Conservation (phyloP, 2,113 vertebrate genomes). For the Scopus umbretta region DNA sequence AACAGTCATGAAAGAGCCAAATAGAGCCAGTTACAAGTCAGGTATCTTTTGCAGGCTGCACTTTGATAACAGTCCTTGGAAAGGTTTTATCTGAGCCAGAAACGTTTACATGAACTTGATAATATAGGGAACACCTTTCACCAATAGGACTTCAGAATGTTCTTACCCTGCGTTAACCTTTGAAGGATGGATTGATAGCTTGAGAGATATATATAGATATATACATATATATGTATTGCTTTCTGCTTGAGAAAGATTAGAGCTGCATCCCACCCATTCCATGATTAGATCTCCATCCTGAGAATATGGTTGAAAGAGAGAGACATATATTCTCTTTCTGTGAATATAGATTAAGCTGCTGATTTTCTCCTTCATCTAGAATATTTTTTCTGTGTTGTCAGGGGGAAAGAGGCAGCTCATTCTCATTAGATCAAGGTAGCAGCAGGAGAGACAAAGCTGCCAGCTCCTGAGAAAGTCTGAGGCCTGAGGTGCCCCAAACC, state of each 20-base stretch:
- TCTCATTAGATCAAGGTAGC: background rate
- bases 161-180: background rate
- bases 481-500: background rate
- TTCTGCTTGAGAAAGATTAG: background rate
- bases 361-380: background rate
- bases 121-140: background rate
- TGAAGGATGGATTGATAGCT: background rate
- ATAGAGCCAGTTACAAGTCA: background rate
- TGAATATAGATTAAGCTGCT: conserved; percentile 10
- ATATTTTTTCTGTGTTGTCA: background rate
- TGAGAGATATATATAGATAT: background rate
- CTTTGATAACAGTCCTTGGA: background rate
- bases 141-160: background rate
- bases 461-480: background rate
- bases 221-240: background rate
- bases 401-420: background rate
- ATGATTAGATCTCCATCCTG: background rate
- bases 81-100: background rate
- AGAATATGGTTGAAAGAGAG: background rate
- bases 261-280: conserved; percentile 43
- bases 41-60: background rate
- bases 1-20: background rate
- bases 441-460: background rate
- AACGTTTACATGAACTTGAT: background rate
- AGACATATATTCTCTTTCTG: background rate